Base-by-base conservation (phyloP, 2,888 invertebrate species). In the Spodoptera littoralis region DNA sequence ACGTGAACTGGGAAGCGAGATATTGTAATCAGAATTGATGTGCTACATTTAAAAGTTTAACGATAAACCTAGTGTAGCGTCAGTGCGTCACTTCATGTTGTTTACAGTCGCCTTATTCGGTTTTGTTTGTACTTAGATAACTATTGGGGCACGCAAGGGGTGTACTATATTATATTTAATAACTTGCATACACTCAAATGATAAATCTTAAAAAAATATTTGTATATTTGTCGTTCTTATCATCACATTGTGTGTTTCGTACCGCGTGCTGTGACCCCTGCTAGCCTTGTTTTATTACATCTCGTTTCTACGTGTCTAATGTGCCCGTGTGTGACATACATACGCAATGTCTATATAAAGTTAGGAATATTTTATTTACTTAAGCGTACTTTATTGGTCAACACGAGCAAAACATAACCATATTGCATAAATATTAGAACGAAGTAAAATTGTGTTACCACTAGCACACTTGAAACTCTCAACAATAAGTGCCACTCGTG, bases 101-200 rank as follows among this genome's bases (percentile, higher is more conserved):
- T 86, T 83, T 81, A 81, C 82, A 77, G 67, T 8, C 36, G 36
- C 4, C 36, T 75, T 70, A 68, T 60, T 65, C 69, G 57, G 76
- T 74, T 79, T 85, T 87, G 88, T 90, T 89, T 88, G 81, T 70
- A 71, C 74, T 72, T 58, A 83, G 85, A 84, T 85, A 83, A 80
- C 70, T 76, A 70, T 68, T 67, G 87, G 85, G 89, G 90, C 87
- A 69, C 88, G 65, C 45, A 69, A 61, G 77, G 86, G 88, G 88
- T 84, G 74, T 58, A 49, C 44, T 45, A 30, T 44, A 48, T 22
- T 52, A 44, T 11, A 45, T 36, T 59, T 49, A 51, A 47, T 62
- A 65, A 77, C 41, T 27, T 52, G 27, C 48, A 11, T 56, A 61
- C 55, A 54, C 45, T 55, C 9, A 41, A 55, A 45, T 57, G 36